Conservation (phyloP, 2,797 vertebrate genomes). For the Lepidocolaptes lacrymiger region DNA sequence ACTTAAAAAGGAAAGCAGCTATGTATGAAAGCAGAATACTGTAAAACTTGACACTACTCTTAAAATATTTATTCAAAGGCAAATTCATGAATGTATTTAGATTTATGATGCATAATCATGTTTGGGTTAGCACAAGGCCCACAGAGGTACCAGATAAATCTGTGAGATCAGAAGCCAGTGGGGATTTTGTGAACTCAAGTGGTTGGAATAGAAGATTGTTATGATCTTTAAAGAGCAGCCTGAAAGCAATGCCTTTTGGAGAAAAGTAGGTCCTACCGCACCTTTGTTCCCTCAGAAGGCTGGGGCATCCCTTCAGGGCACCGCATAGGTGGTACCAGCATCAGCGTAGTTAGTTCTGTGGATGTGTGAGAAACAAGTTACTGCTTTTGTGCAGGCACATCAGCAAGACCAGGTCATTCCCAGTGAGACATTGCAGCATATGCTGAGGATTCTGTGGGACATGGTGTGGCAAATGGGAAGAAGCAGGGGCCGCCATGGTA, state of each 20-base stretch:
- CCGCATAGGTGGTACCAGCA: fast-evolving
- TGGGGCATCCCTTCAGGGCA: background rate
- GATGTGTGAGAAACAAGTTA: background rate
- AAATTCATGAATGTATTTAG: slow-evolving; percentile 32
- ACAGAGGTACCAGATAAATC: background rate
- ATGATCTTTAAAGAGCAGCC: background rate
- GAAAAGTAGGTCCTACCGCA: background rate
- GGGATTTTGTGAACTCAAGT: background rate
- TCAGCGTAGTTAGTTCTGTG: fast-evolving
- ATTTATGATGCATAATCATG: slow-evolving; percentile 4
- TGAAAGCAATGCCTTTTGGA: background rate
- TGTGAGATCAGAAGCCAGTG: background rate
- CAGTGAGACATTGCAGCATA: background rate
- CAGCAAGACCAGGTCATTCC: background rate
- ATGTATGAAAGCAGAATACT: background rate
- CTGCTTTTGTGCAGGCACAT: background rate
- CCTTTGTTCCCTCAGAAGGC: background rate
- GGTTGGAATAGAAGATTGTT: background rate
- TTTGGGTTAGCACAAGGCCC: slow-evolving; percentile 42
- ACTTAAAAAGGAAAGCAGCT: background rate
- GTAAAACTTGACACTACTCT: slow-evolving; percentile 8
- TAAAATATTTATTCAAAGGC: slow-evolving; percentile 41
- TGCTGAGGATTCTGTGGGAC: background rate
- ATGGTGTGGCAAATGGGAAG: fast-evolving
- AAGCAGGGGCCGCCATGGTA: background rate